Evolutionary conservation across 1,140 invertebrate species (phyloP), one percentile per base, ranked within the genome.

Genomic region (Xylocopa sonorina): DNA sequence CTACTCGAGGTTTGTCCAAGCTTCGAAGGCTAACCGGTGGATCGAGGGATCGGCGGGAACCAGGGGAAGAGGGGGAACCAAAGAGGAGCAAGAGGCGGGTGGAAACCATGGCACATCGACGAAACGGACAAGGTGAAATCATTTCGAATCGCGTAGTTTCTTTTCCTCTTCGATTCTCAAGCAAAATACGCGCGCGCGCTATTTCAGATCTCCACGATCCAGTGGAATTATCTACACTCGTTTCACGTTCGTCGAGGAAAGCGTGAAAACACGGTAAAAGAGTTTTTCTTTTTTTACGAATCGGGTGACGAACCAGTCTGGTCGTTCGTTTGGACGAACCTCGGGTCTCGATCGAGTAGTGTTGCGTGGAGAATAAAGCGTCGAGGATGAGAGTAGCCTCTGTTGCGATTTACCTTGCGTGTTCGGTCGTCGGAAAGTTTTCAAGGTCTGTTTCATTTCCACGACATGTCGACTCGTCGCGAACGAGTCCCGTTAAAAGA

Each of bases 361-460:
- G 7, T 1, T 10, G 55, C n/a, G 29, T 32, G 12, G 5, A 3
- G 21, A 14, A 32, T n/a, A 16, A 38, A 62, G n/a, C 3, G 4
- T 68, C 32, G n/a, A 4, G 24, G 9, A 32, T 9, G 3, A 6
- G 32, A 50, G n/a, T 14, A 14, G 18, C 1, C n/a, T n/a, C n/a
- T 27, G 14, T 16, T 5, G n/a, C 32, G n/a, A 32, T 72, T 86
- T 81, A 93, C 92, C 92, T 92, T 93, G 92, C 10, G 92, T 93
- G 76, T 93, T 93, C 69, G 92, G 92, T 82, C 92, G 88, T 78
- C 91, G 87, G 72, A 89, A 85, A 55, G 89, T 91, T 81, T 86
- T 88, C 78, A 89, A 78, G 85, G 87, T 88, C 79, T 92, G 89
- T 90, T 88, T 92, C 92, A 93, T 93, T 83, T 81, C 88, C 68